Percentiles rank a stretch among this genome's conserved stretches.
These are phyloP conservation scores for Buathra laborator DNA, from an alignment of 2,888 invertebrate genomes.

Conservation along the genomic window DNA sequence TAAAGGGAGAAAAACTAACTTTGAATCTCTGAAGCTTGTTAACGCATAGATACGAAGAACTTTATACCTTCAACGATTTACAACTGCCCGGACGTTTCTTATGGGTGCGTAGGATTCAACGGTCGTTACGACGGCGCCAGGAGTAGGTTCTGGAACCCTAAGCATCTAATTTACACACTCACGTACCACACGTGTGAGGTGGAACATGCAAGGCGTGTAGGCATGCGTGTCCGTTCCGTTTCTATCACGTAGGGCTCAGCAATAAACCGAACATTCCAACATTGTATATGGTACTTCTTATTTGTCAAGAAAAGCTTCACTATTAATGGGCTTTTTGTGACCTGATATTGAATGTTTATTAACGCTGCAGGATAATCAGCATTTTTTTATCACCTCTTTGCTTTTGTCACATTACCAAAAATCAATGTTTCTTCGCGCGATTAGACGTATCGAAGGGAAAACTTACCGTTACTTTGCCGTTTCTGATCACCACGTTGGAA, in stretches of 20 bases:
- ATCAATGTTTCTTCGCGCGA: too few relatives aligned
- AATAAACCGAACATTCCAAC: conserved; percentile 39
- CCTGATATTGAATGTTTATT: background rate
- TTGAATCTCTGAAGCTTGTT: conserved; percentile 20
- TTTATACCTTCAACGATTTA: conserved; percentile 45
- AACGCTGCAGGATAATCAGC: background rate
- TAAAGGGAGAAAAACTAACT: conserved; percentile 9
- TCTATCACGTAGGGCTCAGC: background rate
- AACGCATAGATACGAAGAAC: conserved; percentile 27
- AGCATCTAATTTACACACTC: conserved; percentile 39
- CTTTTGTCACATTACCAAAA: too few relatives aligned
- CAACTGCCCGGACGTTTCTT: conserved; percentile 30
- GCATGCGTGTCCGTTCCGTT: conserved; percentile 26
- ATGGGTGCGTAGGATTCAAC: conserved; percentile 36
- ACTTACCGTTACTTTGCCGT: too few relatives aligned
- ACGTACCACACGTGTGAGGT: conserved; percentile 18
- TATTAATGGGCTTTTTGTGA: background rate
- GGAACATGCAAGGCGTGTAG: conserved; percentile 30
- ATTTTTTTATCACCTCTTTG: background rate
- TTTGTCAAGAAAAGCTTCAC: conserved; percentile 5
- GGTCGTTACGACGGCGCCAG: conserved; percentile 63
- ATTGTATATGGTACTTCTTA: background rate
- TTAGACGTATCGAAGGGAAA: too few relatives aligned
- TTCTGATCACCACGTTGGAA: too few relatives aligned
- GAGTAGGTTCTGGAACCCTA: conserved; percentile 24